Conservation (phyloP, 2,113 vertebrate species). For the Heterocephalus glaber region DNA sequence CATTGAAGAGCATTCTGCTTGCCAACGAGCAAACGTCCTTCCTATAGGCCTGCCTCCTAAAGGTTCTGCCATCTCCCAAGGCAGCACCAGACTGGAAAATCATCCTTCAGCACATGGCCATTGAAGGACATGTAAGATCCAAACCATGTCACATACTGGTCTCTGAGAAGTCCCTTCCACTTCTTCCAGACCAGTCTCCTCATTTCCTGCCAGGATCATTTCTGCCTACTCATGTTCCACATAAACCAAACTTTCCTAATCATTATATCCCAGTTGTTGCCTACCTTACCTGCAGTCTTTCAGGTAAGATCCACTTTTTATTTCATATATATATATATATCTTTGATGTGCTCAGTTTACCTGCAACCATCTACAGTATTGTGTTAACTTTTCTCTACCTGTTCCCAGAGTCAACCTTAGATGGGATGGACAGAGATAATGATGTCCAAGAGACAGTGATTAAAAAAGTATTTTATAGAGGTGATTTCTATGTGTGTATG, state of each 20-base stretch:
- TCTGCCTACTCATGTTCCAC: background rate
- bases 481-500: background rate
- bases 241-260: background rate
- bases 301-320: background rate
- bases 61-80: background rate
- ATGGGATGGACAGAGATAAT: background rate
- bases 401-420: background rate
- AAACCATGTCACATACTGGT: too few relatives aligned
- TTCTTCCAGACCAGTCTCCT: background rate
- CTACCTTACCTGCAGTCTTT: background rate
- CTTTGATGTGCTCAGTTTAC: background rate
- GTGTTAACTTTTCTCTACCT: background rate
- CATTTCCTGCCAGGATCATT: background rate
- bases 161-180: background rate
- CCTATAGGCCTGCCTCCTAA: background rate
- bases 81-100: background rate
- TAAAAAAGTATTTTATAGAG: background rate
- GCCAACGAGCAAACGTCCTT: rapidly evolving
- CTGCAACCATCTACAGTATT: too few relatives aligned
- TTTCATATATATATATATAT: background rate
- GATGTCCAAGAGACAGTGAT: background rate
- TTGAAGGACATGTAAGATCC: background rate
- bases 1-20: background rate
- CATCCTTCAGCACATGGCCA: background rate
- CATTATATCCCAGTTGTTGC: background rate